Evolutionary conservation across 1,140 invertebrate genomes (phyloP), one percentile per base, ranked within the genome.

Genomic region (Eriosoma lanigerum): DNA sequence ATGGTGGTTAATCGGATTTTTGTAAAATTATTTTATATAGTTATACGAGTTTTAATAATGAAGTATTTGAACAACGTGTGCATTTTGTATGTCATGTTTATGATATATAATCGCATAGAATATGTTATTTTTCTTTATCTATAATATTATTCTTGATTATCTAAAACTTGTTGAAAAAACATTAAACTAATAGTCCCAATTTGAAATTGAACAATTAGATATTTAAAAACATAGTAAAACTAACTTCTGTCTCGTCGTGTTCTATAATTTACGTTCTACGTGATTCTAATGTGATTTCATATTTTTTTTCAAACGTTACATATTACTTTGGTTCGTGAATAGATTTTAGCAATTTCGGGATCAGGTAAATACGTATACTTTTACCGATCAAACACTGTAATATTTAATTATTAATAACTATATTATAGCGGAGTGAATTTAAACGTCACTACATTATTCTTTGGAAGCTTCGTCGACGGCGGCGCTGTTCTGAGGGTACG

Each of bases 121-220:
- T 46, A 68, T 21, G 44, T 68, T 17, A 17, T 21, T 48, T 48
- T 68, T 46, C 66, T 48, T 68, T 68, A 68, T 68, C 66, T 68
- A 15, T 26, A 46, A 48, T 68, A 68, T 48, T 68, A 24, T 68
- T 68, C 21, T 26, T 48, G 66, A 68, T 68, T 68, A 68, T 68
- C 66, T 68, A 26, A 24, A 38, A 48, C 66, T 68, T 24, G 21
- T 68, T 68, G 66, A 68, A 68, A 24, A 48, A 48, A 68, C 44
- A 68, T 48, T 9, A 46, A 48, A 68, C 66, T 48, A 68, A 68
- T 21, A 68, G 44, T 68, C 13, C 15, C 44, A 9, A 68, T 68
- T 68, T 13, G 13, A 68, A 68, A 68, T 48, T 24, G 0, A 13
- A 62, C 19, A 32, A 62, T 13, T 68, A 68, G 64, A 68, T n/a